phyloP scores from a whole-genome alignment of 2,113 vertebrate genomes.

The Pteruthius melanotis region DNA sequence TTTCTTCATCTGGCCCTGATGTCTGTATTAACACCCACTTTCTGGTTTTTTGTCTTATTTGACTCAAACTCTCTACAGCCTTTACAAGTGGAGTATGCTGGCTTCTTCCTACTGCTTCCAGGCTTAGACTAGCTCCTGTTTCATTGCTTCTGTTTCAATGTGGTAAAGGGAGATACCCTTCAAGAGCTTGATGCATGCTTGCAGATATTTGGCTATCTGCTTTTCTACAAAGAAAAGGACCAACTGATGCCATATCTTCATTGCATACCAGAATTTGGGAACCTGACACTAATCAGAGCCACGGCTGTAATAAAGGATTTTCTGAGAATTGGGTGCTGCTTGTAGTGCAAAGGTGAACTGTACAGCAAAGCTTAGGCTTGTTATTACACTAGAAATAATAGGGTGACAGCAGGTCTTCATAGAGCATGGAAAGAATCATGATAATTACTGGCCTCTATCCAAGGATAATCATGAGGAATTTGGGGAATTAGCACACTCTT shows the following conservation, averaged over 20 bases:
- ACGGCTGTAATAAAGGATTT: not conserved
- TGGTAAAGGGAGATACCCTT: not conserved
- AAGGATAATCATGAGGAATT: constrained; percentile 6
- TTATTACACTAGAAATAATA: not conserved
- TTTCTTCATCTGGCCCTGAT: not conserved
- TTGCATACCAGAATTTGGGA: not conserved
- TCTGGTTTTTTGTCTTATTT: not conserved
- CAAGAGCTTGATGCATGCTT: not conserved
- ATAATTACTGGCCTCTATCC: not conserved
- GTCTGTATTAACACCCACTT: not conserved
- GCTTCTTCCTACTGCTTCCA: not conserved
- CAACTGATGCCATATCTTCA: not conserved
- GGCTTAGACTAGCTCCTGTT: not conserved
- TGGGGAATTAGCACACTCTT: not conserved
- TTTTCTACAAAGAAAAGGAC: not conserved
- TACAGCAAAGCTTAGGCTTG: not conserved
- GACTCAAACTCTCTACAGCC: not conserved
- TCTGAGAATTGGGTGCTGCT: not conserved
- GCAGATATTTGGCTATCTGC: not conserved
- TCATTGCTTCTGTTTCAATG: not conserved
- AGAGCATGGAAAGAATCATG: not conserved
- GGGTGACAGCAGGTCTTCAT: not conserved
- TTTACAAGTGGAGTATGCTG: not conserved
- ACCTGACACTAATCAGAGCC: not conserved
- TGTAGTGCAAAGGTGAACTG: not conserved